These are phyloP conservation scores for Electrona antarctica DNA, from an alignment of 2,113 vertebrate species.

Conservation along the genomic window DNA sequence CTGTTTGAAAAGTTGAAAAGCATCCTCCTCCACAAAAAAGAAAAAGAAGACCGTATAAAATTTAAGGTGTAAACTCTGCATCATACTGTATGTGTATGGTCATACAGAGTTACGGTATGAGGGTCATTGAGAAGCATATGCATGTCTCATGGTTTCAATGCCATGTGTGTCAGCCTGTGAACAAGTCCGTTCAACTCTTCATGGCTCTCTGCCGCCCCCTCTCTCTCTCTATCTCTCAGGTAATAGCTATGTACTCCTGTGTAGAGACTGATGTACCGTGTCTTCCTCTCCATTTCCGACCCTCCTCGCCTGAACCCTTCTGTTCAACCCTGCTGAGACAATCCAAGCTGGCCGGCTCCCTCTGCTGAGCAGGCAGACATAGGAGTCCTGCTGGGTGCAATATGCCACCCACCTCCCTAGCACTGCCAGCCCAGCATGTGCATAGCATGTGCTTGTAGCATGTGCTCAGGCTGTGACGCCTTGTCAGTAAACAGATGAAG, in stretches of 20 bases:
- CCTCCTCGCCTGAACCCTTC: constrained; percentile 30
- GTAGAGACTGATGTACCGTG: constrained; percentile 49
- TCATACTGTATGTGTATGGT: no score
- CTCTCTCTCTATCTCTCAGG: constrained; percentile 14
- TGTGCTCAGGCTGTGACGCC: constrained; percentile 29
- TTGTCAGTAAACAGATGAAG: constrained; percentile 70
- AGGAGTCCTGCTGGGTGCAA: constrained; percentile 73
- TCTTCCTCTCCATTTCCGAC: constrained; percentile 38
- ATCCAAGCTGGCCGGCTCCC: constrained; percentile 70
- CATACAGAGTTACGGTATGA: no score
- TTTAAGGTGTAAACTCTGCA: constrained; percentile 9
- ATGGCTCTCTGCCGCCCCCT: constrained; percentile 9
- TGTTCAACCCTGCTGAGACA: constrained; percentile 60
- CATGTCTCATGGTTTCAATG: no score
- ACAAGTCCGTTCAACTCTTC: not conserved
- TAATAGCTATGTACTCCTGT: constrained; percentile 26
- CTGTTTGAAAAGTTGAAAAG: no score
- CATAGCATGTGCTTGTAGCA: not conserved
- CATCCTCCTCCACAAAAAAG: no score
- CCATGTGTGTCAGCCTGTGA: no score
- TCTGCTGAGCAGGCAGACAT: constrained; percentile 50
- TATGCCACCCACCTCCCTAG: constrained; percentile 72
- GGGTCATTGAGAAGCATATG: no score
- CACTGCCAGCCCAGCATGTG: constrained; percentile 53
- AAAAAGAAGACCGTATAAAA: not conserved